Evolutionary conservation across 64 coral and sea anemone species (phyloP), one percentile per base, ranked within the genome.

Genomic region (Hydrozoanthus tunicans): DNA sequence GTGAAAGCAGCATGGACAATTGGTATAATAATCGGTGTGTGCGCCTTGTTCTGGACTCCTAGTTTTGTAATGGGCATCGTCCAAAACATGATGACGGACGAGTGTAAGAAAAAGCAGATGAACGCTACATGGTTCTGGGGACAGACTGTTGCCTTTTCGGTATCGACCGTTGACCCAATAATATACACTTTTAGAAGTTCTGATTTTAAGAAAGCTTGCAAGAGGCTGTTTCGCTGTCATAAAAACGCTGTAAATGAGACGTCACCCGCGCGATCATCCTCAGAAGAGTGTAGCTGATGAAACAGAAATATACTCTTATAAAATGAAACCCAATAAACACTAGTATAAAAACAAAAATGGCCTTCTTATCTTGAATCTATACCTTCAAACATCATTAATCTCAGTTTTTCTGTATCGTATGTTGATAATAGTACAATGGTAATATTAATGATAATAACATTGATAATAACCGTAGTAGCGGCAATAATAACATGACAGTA

Each of bases 51-150:
- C 9, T 88, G 84, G 84, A 88, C 69, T 1, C 84, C 84, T 26
- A 88, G 84, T 60, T 88, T 88, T 88, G 56, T 88, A 56, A 88
- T 88, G 84, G 84, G 84, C 27, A 24, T 88, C 12, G 84, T 75
- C 7, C 84, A 88, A 88, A 88, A 88, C 14, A 88, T 88, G 84
- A 88, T 88, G 84, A 73, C 68, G 11, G 24, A 88, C 25, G 84
- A 75, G 3, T 88, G 84, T 56, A 88, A 57, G 24, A 88, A 88
- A 14, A 72, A 59, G 14, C 84, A 88, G 17, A 88, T 88, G 84
- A 88, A 88, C 59, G 84, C 70, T 6, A 88, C 55, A 7, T 88
- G 84, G 84, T 59, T 88, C 53, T 88, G 84, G 84, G 84, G 54
- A 10, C 84, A 88, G 70, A 88, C 84, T 8, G 27, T 88, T 3